Evolutionary conservation across 2,888 invertebrate species (phyloP), one percentile per base, ranked within the genome.

Genomic region (Microctonus hyperodae): DNA sequence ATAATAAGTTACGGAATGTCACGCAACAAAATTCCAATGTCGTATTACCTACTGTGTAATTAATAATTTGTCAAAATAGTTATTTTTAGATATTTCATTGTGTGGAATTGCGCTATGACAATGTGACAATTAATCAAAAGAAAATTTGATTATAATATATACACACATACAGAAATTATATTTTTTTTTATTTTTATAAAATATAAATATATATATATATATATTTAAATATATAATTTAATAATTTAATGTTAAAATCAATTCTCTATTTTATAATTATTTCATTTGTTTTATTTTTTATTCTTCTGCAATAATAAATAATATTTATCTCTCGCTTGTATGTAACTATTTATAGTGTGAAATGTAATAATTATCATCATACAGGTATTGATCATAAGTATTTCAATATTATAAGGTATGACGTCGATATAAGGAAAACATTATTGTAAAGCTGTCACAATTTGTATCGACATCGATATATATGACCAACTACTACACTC

Each of bases 401-500:
- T 44, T 44, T 7, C 16, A 44, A 16, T 7, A n/a, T 44, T 44
- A 16, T 37, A n/a, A 1, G n/a, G n/a, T 13, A 37, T 44, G 44
- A 44, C 44, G 44, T 44, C 16, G 44, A 44, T 44, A 44, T 44
- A 44, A 16, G 44, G 5, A 16, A 44, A 44, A 44, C 7, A 44
- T 20, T 44, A n/a, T 44, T 44, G 44, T 44, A n/a, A 44, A 20
- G 16, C 44, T 44, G 16, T 44, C n/a, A 44, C 37, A 13, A 13
- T 44, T 20, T 16, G 16, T 44, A 44, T 44, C 44, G 16, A n/a
- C 16, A 44, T 44, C 44, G 16, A 44, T 44, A 37, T 37, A 37
- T 37, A 44, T 44, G 44, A 16, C 44, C 44, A 44, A 44, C 44
- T 44, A 44, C 44, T 44, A 44, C 20, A 44, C 44, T n/a, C 44